These are phyloP conservation scores for Brachypodius melanocephalos DNA, from an alignment of 2,113 vertebrate species.

Conservation along the genomic window DNA sequence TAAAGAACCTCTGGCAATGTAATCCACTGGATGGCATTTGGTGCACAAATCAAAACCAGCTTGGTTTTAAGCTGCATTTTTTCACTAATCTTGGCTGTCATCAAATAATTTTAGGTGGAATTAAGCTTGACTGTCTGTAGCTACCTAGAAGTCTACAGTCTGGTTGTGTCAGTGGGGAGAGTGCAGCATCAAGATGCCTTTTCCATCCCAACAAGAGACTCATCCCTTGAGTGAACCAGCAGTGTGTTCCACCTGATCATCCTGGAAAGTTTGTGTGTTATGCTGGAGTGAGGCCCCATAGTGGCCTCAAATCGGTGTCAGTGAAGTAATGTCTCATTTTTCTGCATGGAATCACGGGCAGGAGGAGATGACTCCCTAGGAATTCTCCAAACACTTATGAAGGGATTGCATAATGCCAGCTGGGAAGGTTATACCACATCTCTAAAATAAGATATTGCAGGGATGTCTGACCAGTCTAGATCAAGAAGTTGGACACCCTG, in stretches of 20 bases:
- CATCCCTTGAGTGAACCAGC: not conserved
- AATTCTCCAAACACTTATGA: not conserved
- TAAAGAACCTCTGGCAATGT: not conserved
- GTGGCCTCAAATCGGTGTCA: not conserved
- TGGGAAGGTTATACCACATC: not conserved
- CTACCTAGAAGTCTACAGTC: not conserved
- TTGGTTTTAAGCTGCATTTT: not conserved
- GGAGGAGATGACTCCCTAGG: not conserved
- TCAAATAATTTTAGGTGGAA: not conserved
- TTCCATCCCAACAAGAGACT: not conserved
- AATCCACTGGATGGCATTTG: not conserved
- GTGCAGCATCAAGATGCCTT: rapidly evolving
- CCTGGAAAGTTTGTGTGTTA: not conserved
- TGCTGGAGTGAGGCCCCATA: not conserved
- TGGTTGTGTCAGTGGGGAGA: not conserved
- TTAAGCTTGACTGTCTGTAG: not conserved
- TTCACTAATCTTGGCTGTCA: not conserved
- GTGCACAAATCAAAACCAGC: not conserved
- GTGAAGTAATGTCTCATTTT: conserved; percentile 48
- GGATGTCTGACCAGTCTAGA: not conserved
- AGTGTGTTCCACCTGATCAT: not conserved
- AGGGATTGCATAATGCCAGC: conserved; percentile 16
- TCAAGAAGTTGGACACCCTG: not conserved
- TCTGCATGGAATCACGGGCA: rapidly evolving
- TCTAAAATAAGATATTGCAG: conserved; percentile 27